Percentiles rank a stretch among this genome's conserved stretches.
These are phyloP conservation scores for Apogon talboti DNA, from an alignment of 2,797 vertebrate genomes.

Conservation along the genomic window DNA sequence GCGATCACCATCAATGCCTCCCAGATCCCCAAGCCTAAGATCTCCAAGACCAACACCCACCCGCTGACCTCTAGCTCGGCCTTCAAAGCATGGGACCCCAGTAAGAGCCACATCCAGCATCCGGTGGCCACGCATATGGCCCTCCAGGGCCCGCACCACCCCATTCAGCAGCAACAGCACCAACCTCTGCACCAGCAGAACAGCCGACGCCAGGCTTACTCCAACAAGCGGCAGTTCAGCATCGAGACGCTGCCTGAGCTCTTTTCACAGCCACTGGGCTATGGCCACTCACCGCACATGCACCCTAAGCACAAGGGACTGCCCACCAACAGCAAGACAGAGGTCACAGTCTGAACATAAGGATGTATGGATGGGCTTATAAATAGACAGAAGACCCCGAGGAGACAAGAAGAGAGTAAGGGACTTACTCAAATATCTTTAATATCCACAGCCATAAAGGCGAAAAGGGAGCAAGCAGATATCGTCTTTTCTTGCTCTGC, in stretches of 20 bases:
- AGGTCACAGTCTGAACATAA: conserved; percentile 90
- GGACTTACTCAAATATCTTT: conserved; percentile 64
- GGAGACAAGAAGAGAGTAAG: conserved; percentile 9
- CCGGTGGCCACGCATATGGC: conserved; percentile 73
- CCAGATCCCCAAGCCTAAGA: conserved; percentile 87
- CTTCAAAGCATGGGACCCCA: conserved; percentile 85
- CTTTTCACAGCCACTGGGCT: conserved; percentile 85
- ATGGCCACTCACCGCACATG: conserved; percentile 82
- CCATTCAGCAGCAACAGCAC: conserved; percentile 68
- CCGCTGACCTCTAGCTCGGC: conserved; percentile 81
- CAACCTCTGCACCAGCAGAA: conserved; percentile 79
- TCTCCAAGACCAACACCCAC: conserved; percentile 85
- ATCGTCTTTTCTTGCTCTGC: conserved; percentile 63
- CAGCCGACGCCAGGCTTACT: conserved; percentile 83
- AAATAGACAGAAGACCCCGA: conserved; percentile 17
- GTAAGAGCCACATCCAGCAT: conserved; percentile 81
- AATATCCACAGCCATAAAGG: conserved; percentile 55
- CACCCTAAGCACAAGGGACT: conserved; percentile 89
- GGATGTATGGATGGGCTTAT: conserved; percentile 1
- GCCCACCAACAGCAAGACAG: conserved; percentile 96
- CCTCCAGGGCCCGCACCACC: conserved; percentile 69
- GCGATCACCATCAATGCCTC: conserved; percentile 84
- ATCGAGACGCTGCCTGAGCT: conserved; percentile 90
- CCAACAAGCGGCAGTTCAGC: conserved; percentile 88
- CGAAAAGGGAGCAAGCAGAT: conserved; percentile 51